Evolutionary conservation across 1,140 invertebrate species (phyloP), one percentile per base, ranked within the genome.

Genomic region (Cryptotermes secundus): DNA sequence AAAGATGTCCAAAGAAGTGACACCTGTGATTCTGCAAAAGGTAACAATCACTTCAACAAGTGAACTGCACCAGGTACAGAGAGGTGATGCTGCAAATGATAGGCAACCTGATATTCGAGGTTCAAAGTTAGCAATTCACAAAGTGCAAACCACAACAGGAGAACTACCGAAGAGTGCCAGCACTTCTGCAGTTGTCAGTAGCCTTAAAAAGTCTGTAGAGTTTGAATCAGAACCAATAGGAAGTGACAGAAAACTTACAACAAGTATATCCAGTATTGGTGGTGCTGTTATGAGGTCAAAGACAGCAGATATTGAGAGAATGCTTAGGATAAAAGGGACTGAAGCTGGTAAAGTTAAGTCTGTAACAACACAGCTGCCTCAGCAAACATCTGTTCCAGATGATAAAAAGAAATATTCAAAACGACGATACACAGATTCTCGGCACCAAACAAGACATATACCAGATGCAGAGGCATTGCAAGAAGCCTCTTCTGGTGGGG

Each of bases 251-350:
- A 90, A 89, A 85, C 87, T 89, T 65, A 92, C 92, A 26, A 90
- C 93, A 4, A 93, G 92, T 86, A 94, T 94, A 86, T 92, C 93
- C 0, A 94, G 90, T 85, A 94, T 94, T 82, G 93, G 93, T 16
- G 93, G 93, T 42, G 93, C 92, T 31, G 93, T 94, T 42, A 87
- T 94, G 83, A 90, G 92, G 86, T 94, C 93, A 7, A 94, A 93
- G 88, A 94, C 93, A 1, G 93, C 92, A 0, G 93, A 94, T 85
- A 93, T 94, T 86, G 93, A 94, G 86, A 90, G 92, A 86, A 93
- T 93, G 88, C 83, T 92, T 34, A 90, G 89, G 34, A 90, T 90
- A 86, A 86, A 85, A 85, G 88, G 82, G 84, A 84, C 79, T 86
- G 83, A 26, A 85, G 42, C 85, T 87, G 85, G 84, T 87, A 87